Conservation (phyloP, 2,797 vertebrate genomes). For the Okamejei kenojei region DNA sequence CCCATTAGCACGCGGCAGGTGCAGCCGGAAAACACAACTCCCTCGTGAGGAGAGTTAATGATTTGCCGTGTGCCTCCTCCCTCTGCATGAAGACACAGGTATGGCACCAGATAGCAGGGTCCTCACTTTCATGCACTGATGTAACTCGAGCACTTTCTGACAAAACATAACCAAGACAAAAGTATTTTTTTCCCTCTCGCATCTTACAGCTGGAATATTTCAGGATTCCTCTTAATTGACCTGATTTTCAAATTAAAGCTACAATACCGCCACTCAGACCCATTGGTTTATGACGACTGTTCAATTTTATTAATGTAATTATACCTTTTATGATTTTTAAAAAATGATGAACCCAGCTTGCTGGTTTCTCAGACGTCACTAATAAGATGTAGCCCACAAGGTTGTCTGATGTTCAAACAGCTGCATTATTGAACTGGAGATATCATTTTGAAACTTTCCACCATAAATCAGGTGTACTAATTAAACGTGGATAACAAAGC, state of each 20-base stretch:
- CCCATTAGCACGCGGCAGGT: constrained; percentile 3
- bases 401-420: too few species aligned
- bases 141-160: neutral
- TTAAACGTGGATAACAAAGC: too few species aligned
- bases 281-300: too few species aligned
- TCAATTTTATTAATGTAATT: neutral
- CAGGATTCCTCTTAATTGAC: neutral
- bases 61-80: neutral
- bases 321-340: neutral
- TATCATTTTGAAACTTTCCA: too few species aligned
- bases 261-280: neutral
- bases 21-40: neutral
- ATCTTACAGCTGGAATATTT: neutral
- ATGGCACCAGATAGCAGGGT: neutral
- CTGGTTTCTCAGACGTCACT: too few species aligned
- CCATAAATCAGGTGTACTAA: too few species aligned
- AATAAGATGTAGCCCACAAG: too few species aligned
- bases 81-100: neutral
- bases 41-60: neutral
- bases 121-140: neutral
- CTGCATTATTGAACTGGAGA: too few species aligned
- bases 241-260: neutral
- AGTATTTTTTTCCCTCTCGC: neutral
- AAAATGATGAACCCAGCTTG: too few species aligned
- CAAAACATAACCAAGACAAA: neutral